phyloP scores from a whole-genome alignment of 1,140 invertebrate genomes.

The Eumaeus atala region DNA sequence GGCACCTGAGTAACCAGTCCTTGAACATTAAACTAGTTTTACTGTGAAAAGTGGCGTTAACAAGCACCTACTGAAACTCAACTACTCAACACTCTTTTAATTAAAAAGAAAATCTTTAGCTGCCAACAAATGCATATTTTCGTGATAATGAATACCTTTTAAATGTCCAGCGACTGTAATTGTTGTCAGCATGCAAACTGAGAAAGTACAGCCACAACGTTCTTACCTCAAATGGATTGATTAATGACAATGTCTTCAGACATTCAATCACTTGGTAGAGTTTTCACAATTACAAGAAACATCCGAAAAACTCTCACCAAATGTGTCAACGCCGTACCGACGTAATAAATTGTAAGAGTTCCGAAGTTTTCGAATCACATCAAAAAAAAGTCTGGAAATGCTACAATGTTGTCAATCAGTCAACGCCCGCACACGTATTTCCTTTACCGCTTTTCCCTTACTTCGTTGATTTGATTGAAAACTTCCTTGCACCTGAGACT shows the following conservation, averaged over 20 bases:
- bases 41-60: too few relatives aligned
- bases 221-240: neutral
- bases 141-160: too few relatives aligned
- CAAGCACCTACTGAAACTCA: too few relatives aligned
- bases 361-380: slow-evolving; percentile 37
- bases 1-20: too few relatives aligned
- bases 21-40: too few relatives aligned
- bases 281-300: neutral
- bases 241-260: neutral
- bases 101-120: too few relatives aligned
- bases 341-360: slow-evolving; percentile 33
- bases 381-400: slow-evolving; percentile 22
- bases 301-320: neutral
- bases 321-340: neutral
- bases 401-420: slow-evolving; percentile 67
- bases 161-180: too few relatives aligned
- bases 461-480: slow-evolving; percentile 64
- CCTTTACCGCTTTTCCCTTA: slow-evolving; percentile 34
- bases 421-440: slow-evolving; percentile 40
- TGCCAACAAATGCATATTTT: too few relatives aligned
- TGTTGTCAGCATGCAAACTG: too few relatives aligned
- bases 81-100: too few relatives aligned
- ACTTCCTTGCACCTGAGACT: slow-evolving; percentile 57
- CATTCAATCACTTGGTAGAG: neutral
- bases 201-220: too few relatives aligned